Base-by-base conservation (phyloP, 2,888 invertebrate species). In the Alloscopus bannaensis region DNA sequence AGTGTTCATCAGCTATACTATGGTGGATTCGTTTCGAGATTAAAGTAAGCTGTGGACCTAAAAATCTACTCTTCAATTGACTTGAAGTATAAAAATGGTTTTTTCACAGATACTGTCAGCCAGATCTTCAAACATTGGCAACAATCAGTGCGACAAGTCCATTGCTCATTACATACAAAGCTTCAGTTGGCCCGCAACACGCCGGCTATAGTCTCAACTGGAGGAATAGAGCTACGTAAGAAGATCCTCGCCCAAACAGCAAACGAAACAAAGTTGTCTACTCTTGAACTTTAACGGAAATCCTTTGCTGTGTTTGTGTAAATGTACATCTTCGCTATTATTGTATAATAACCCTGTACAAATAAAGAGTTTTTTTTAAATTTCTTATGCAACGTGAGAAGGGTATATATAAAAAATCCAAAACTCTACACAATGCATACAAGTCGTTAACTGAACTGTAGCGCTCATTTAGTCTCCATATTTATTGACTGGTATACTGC, bases 1-100 rank as follows among this genome's bases (percentile, higher is more conserved):
- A 81, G 66, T 40, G 76, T 81, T 45, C 81, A 81, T 64, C 81
- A 81, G 29, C 45, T 81, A 13, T 77, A 68, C 47, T 40, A 65
- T 29, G 29, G 52, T 68, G 76, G 70, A 16, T 77, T 81, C 36
- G 47, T 65, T 1, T 52, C 77, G 24, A 50, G 81, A 72, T 29
- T 81, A 3, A 71, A 72, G 77, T 80, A 66, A 50, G 4, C 57
- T 3, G 2, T 64, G 24, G 18, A 31, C 29, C 3, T 18, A 28
- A 29, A 68, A 31, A 36, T 36, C 28, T 36, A 36, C 36, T 8
- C 36, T n/a, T n/a, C n/a, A 1, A 18, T 50, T 18, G 18, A 50
- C 8, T 50, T 4, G 18, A 45, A 50, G 13, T 20, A n/a, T n/a
- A n/a, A n/a, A n/a, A n/a, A n/a, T n/a, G 6, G 24, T n/a, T 52